Conservation (phyloP, 2,888 invertebrate species). For the Ormia ochracea region DNA sequence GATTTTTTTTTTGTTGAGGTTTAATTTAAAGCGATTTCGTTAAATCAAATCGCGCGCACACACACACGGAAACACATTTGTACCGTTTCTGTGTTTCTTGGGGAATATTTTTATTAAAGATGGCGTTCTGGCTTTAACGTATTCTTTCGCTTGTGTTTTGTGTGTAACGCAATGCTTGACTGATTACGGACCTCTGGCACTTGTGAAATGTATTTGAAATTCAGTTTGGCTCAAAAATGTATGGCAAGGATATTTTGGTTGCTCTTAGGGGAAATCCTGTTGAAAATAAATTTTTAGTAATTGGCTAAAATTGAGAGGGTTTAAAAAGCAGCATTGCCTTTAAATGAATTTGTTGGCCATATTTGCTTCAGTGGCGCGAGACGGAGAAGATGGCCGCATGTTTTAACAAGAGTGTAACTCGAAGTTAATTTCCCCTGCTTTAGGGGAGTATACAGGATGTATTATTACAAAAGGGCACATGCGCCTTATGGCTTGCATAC, state of each 20-base stretch:
- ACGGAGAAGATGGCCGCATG: conserved; percentile 56
- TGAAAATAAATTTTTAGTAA: conserved; percentile 45
- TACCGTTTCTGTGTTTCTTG: background rate
- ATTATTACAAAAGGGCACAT: conserved; percentile 55
- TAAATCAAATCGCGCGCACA: background rate
- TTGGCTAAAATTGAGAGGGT: conserved; percentile 48
- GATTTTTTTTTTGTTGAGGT: conserved; percentile 7
- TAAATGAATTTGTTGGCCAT: conserved; percentile 63
- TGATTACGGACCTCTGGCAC: conserved; percentile 75
- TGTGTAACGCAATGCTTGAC: conserved; percentile 73
- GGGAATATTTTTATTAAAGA: conserved; percentile 22
- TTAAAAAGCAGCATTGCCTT: conserved; percentile 28
- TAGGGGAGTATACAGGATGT: conserved; percentile 60
- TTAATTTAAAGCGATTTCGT: conserved; percentile 20
- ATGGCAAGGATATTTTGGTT: conserved; percentile 61
- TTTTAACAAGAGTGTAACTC: background rate
- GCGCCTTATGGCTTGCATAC: conserved; percentile 37
- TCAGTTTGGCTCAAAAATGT: conserved; percentile 55
- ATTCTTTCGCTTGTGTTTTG: conserved; percentile 35
- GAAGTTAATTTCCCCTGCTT: conserved; percentile 55
- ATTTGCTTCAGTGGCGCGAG: conserved; percentile 57
- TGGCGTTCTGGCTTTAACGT: conserved; percentile 43
- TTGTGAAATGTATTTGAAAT: conserved; percentile 67
- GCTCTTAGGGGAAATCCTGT: conserved; percentile 59
- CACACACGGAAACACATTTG: background rate